Evolutionary conservation across 1,140 invertebrate genomes (phyloP).

Genomic region (Psix sp.): DNA sequence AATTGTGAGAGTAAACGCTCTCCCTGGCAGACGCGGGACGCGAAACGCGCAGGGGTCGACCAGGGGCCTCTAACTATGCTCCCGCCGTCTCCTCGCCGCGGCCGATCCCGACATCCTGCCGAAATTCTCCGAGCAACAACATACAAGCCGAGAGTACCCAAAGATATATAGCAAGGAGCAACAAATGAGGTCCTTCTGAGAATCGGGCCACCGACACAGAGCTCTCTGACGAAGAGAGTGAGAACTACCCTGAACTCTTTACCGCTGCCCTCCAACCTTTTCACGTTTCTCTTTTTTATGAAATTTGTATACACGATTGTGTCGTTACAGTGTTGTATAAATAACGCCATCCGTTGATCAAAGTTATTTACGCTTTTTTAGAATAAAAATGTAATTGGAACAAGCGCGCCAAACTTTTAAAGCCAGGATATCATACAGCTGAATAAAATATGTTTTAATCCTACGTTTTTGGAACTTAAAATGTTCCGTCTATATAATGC

Average conservation of each 20-base stretch:
- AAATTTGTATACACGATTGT: constrained; percentile 23
- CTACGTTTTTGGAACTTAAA: no score
- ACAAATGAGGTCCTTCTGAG: constrained; percentile 78
- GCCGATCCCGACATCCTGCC: constrained; percentile 51
- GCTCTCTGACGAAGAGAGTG: constrained; percentile 65
- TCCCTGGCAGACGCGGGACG: constrained; percentile 9
- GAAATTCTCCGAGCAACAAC: constrained; percentile 60
- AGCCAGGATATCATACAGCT: no score
- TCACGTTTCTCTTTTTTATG: constrained; percentile 12
- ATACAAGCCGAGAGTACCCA: constrained; percentile 48
- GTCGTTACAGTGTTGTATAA: no score
- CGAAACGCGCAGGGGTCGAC: constrained; percentile 1
- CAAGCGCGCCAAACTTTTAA: no score
- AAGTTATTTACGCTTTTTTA: no score
- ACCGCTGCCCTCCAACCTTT: constrained; percentile 12
- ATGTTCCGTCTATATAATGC: no score
- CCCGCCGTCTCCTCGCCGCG: constrained; percentile 32
- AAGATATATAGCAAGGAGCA: constrained; percentile 70
- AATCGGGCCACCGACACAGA: constrained; percentile 76
- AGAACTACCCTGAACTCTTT: constrained; percentile 68
- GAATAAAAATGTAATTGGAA: no score
- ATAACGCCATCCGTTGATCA: no score
- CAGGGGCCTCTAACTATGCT: constrained; percentile 56
- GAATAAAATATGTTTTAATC: no score
- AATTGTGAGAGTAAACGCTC: constrained; percentile 51